Evolutionary conservation across 1,140 invertebrate species (phyloP).

Genomic region (Sminthurinus signatus): DNA sequence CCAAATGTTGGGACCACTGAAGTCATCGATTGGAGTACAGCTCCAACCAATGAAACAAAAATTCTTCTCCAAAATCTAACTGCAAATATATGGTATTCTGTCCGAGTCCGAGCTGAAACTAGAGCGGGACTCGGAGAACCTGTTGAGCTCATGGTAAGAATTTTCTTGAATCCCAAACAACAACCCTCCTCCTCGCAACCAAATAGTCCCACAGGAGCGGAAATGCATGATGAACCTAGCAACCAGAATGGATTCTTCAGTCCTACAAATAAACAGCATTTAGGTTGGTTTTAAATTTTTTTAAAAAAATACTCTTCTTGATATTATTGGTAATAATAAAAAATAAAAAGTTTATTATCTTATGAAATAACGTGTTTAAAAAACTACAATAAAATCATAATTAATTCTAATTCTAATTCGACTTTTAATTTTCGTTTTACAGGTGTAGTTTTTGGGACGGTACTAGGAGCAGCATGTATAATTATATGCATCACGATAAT

Average conservation of each 20-base stretch:
- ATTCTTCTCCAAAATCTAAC: constrained; percentile 23
- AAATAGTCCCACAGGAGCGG: background rate
- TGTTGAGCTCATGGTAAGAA: constrained; percentile 10
- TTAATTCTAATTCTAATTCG: background rate
- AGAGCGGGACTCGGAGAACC: constrained; percentile 24
- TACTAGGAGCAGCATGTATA: constrained; percentile 21
- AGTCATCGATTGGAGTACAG: constrained; percentile 10
- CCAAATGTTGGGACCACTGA: background rate
- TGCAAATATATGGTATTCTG: constrained; percentile 17
- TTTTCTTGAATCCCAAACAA: constrained; percentile 12
- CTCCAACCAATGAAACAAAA: constrained; percentile 21
- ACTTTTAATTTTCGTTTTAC: constrained; percentile 1
- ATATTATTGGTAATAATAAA: background rate
- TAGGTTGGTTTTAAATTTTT: constrained; percentile 7
- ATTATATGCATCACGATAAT: constrained; percentile 31
- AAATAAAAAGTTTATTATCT: too few relatives aligned
- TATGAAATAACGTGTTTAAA: background rate
- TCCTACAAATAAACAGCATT: constrained; percentile 18
- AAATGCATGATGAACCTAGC: constrained; percentile 1
- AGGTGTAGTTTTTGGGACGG: constrained; percentile 31
- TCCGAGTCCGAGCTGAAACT: constrained; percentile 31
- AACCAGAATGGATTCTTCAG: background rate
- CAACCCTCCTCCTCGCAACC: background rate
- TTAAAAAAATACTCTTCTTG: background rate
- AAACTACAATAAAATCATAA: background rate